Percentiles rank a stretch among this genome's conserved stretches.
These are phyloP conservation scores for Linnaemya tessellans DNA, from an alignment of 2,888 invertebrate genomes.

Conservation along the genomic window DNA sequence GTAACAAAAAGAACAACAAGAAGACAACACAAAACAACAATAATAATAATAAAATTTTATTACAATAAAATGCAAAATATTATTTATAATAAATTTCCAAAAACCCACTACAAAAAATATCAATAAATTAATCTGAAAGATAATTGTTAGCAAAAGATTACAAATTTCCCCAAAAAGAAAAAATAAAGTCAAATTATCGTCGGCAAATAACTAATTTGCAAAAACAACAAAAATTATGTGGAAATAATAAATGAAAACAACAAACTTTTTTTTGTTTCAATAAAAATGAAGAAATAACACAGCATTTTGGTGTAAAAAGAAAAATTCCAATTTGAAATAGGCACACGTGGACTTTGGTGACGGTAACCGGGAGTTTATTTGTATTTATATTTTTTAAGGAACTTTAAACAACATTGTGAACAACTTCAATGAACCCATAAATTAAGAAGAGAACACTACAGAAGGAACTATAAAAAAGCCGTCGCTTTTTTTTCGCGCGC, in stretches of 20 bases:
- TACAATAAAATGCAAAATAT: constrained; percentile 51
- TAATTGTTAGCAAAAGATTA: not conserved
- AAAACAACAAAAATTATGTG: constrained; percentile 47
- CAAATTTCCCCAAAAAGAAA: not conserved
- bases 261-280: not conserved
- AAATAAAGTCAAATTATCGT: constrained; percentile 56
- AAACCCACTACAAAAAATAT: constrained; percentile 7
- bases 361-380: constrained; percentile 46
- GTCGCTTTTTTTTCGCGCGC: constrained; percentile 71
- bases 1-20: constrained; percentile 71
- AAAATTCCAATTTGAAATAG: constrained; percentile 27
- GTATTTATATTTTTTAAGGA: constrained; percentile 17
- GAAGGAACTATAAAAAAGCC: constrained; percentile 63
- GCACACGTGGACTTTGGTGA: constrained; percentile 20
- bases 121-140: constrained; percentile 20
- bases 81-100: constrained; percentile 46
- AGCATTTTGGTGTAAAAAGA: constrained; percentile 48
- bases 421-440: not conserved
- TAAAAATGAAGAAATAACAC: constrained; percentile 52
- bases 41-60: constrained; percentile 65
- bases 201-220: constrained; percentile 57
- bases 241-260: constrained; percentile 21
- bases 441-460: not conserved
- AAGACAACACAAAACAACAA: constrained; percentile 71
- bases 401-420: constrained; percentile 8